These are phyloP conservation scores for Meteorus cinctellus DNA, from an alignment of 2,888 invertebrate genomes.

Conservation along the genomic window DNA sequence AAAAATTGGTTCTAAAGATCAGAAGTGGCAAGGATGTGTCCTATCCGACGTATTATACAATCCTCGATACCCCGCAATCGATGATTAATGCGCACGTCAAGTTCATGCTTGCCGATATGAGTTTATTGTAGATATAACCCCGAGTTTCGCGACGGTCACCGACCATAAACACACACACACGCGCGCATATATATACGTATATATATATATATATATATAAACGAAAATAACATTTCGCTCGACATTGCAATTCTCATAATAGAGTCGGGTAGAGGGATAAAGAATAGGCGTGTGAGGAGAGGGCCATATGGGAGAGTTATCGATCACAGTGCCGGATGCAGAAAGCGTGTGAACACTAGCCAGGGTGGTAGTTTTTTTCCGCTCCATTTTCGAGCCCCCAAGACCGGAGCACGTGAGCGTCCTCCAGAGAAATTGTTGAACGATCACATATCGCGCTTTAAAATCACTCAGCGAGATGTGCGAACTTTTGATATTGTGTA, in stretches of 20 bases:
- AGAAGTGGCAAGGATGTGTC: too few relatives aligned
- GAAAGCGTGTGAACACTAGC: slow-evolving; percentile 37
- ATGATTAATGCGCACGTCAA: too few relatives aligned
- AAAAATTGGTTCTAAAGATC: too few relatives aligned
- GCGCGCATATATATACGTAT: neutral
- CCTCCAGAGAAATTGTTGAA: slow-evolving; percentile 13
- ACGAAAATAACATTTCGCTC: neutral
- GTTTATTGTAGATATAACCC: too few relatives aligned
- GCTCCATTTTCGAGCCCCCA: slow-evolving; percentile 11
- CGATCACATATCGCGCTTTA: slow-evolving; percentile 23
- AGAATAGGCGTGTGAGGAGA: neutral
- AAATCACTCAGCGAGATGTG: slow-evolving; percentile 33
- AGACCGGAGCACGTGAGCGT: neutral
- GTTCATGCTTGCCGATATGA: too few relatives aligned
- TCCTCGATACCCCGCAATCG: too few relatives aligned
- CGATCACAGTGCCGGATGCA: slow-evolving; percentile 44
- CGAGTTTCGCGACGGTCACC: too few relatives aligned
- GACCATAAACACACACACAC: too few relatives aligned
- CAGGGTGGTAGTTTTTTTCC: slow-evolving; percentile 32
- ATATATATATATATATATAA: neutral
- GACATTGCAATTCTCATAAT: neutral
- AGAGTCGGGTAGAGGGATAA: slow-evolving; percentile 5
- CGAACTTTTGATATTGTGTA: slow-evolving; percentile 36
- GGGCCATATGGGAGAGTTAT: slow-evolving; percentile 43
- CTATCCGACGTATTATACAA: too few relatives aligned